These are phyloP conservation scores for Semotilus atromaculatus DNA, from an alignment of 2,797 vertebrate species.

Conservation along the genomic window DNA sequence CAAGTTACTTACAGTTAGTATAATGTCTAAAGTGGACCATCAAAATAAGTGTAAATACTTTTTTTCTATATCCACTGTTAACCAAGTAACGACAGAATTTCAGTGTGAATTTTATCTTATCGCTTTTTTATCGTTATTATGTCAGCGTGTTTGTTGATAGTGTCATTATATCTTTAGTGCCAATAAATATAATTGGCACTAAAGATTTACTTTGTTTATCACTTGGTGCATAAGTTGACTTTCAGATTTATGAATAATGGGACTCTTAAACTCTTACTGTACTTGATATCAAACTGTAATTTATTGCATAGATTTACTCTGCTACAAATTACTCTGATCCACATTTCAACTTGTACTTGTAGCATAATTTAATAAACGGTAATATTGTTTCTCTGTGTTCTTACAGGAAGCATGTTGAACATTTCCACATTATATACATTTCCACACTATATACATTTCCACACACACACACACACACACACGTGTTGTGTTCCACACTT, in stretches of 20 bases:
- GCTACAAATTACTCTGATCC: neutral
- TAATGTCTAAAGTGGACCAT: neutral
- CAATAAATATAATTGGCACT: neutral
- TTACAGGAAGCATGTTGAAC: neutral
- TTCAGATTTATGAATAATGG: neutral
- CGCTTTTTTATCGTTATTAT: neutral
- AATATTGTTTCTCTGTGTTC: neutral
- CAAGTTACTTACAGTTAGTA: neutral
- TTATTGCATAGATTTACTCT: neutral
- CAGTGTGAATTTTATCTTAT: neutral
- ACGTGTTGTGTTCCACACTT: neutral
- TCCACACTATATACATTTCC: too few relatives aligned
- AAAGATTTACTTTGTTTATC: neutral
- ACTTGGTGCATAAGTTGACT: neutral
- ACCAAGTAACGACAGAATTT: neutral
- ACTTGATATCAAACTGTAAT: neutral
- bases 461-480: neutral
- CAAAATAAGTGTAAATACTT: neutral
- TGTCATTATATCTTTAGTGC: neutral
- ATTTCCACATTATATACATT: neutral
- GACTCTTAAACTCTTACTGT: neutral
- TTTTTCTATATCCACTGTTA: neutral
- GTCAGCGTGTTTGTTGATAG: neutral
- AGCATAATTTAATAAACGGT: neutral
- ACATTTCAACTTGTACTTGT: constrained; percentile 5